A percentile compares a stretch with the other conserved stretches of the same genome.
phyloP scores from a whole-genome alignment of 2,113 vertebrate species.

The Heterochromis multidens region DNA sequence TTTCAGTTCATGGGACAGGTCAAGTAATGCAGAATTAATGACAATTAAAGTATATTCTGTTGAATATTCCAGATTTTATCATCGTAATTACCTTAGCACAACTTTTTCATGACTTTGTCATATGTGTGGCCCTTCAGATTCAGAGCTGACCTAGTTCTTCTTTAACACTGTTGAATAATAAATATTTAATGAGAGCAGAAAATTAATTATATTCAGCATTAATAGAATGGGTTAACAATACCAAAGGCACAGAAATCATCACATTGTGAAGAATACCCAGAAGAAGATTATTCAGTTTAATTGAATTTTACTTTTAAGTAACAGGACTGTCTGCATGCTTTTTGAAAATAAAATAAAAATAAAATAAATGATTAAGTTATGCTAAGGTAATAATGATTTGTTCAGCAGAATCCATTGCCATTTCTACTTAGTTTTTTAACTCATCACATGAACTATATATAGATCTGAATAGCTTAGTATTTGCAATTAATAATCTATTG shows the following conservation, averaged over 20 bases:
- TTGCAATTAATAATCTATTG: no score
- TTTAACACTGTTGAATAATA: not conserved
- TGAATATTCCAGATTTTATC: not conserved
- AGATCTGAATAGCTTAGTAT: not conserved
- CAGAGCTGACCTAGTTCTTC: not conserved
- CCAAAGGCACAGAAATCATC: not conserved
- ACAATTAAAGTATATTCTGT: not conserved
- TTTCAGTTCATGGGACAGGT: not conserved
- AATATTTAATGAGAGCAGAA: not conserved
- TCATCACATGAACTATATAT: not conserved
- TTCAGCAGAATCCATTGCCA: not conserved
- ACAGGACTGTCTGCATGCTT: not conserved
- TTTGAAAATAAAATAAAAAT: not conserved
- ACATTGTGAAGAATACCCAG: not conserved
- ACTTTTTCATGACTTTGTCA: not conserved
- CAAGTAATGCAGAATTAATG: not conserved
- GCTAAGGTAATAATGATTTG: not conserved
- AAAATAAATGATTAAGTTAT: not conserved
- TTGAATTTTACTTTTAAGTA: not conserved
- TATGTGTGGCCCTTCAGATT: not conserved
- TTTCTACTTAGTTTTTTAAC: not conserved
- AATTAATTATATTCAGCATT: not conserved
- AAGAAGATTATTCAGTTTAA: not conserved
- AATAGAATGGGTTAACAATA: not conserved
- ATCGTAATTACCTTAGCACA: not conserved